A percentile compares a stretch with the other conserved stretches of the same genome.
Evolutionary conservation across 2,888 invertebrate genomes (phyloP).

Genomic region (Julus scandinavius): DNA sequence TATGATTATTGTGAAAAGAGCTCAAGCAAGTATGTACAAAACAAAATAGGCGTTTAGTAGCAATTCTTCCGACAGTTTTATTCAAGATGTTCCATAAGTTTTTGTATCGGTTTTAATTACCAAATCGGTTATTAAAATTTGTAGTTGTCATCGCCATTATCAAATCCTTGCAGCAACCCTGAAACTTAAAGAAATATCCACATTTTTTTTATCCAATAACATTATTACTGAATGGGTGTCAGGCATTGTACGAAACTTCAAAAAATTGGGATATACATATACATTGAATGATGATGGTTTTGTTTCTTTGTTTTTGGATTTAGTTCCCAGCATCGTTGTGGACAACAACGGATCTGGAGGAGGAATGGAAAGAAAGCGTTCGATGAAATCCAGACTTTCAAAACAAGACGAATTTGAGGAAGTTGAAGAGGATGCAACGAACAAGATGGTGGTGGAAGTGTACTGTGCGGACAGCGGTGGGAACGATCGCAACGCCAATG

Average conservation of each 20-base stretch:
- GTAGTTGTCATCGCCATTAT: too few species aligned
- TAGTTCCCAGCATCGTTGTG: constrained; percentile 64
- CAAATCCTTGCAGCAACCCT: too few species aligned
- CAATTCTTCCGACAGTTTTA: too few species aligned
- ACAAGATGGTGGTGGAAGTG: constrained; percentile 44
- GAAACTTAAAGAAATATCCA: too few species aligned
- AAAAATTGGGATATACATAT: background rate
- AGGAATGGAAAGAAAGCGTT: constrained; percentile 57
- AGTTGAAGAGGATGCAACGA: constrained; percentile 62
- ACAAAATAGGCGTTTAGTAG: too few species aligned
- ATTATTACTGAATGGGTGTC: background rate
- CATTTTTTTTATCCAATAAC: too few species aligned
- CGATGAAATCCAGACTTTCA: constrained; percentile 60
- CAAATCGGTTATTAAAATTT: too few species aligned
- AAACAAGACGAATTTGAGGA: constrained; percentile 64
- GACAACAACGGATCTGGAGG: constrained; percentile 60
- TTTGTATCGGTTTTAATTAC: too few species aligned
- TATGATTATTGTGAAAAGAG: too few species aligned
- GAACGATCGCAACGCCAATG: constrained; percentile 28
- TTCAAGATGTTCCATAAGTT: too few species aligned
- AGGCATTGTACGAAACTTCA: background rate
- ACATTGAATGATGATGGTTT: background rate
- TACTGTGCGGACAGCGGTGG: constrained; percentile 38
- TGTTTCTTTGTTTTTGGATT: background rate
- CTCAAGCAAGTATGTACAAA: too few species aligned